A percentile compares a stretch with the other conserved stretches of the same genome.
Conservation (phyloP, 2,113 vertebrate species). For the Cacatua alba region DNA sequence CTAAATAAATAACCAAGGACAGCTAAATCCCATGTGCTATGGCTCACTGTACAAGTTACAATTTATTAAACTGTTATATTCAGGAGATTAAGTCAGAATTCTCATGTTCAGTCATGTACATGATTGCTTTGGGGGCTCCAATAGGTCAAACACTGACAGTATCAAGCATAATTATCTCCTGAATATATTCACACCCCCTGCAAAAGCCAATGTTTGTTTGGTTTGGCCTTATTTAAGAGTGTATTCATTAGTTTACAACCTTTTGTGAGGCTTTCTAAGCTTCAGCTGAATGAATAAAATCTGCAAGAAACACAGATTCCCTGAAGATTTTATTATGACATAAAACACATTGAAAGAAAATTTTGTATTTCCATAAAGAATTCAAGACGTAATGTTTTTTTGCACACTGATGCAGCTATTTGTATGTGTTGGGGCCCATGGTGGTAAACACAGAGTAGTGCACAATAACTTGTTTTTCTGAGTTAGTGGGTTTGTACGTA, state of each 20-base stretch:
- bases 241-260: not conserved
- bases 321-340: conserved; percentile 26
- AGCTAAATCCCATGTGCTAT: not conserved
- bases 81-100: conserved; percentile 32
- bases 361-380: conserved; percentile 10
- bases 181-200: conserved; percentile 23
- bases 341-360: not conserved
- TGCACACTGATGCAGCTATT: not conserved
- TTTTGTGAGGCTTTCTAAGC: not conserved
- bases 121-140: not conserved
- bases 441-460: not conserved
- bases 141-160: not conserved
- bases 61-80: conserved; percentile 43
- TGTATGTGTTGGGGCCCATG: not conserved
- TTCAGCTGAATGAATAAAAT: not conserved
- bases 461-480: not conserved
- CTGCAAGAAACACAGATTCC: not conserved
- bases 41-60: not conserved
- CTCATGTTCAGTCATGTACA: not conserved
- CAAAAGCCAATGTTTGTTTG: not conserved
- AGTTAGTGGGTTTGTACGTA: not conserved
- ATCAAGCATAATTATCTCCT: conserved; percentile 26
- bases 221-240: not conserved
- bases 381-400: conserved; percentile 15
- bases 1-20: not conserved